Evolutionary conservation across 2,888 invertebrate genomes (phyloP), one percentile per base, ranked within the genome.

Genomic region (Acleris sparsana): DNA sequence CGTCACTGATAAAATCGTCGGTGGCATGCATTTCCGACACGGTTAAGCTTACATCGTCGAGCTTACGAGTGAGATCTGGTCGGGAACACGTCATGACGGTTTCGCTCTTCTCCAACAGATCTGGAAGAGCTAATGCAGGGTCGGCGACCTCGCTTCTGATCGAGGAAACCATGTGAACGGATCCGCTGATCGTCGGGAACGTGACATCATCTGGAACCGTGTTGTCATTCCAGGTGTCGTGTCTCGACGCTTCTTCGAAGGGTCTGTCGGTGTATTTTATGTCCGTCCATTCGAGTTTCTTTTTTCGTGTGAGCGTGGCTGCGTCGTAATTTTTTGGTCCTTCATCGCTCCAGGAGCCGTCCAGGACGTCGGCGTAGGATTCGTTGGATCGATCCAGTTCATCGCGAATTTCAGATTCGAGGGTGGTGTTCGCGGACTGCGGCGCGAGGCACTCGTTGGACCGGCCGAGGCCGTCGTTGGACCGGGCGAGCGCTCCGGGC

Each of bases 221-320:
- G 81, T 96, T 95, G 63, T 97, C 97, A 77, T 96, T 96, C 97
- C 97, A 97, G 0, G 96, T 96, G 79, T 96, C 96, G 18, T 93
- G 80, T 17, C 77, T 80, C 0, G 80, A 77, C 0, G 73, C 83
- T 2, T 82, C 83, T 3, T 73, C 72, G 9, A 66, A 59, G 11
- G 69, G 71, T 60, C 71, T 71, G 18, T 75, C 75, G 9, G 74
- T 69, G 57, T 70, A 76, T 22, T 84, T 85, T 53, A 86, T 82
- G 63, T 89, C 89, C 1, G 86, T 84, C 83, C 87, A 91, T 63
- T 86, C 85, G 18, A 82, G 79, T 53, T 83, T 75, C 72, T 76
- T 73, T 71, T 77, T 73, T 49, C 69, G 72, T 62, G 76, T 76
- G 7, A 80, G 67, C 0, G 87, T 85, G 4, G 82, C 83, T 3